Evolutionary conservation across 2,113 vertebrate genomes (phyloP), one percentile per base, ranked within the genome.

Genomic region (Takifugu flavidus): DNA sequence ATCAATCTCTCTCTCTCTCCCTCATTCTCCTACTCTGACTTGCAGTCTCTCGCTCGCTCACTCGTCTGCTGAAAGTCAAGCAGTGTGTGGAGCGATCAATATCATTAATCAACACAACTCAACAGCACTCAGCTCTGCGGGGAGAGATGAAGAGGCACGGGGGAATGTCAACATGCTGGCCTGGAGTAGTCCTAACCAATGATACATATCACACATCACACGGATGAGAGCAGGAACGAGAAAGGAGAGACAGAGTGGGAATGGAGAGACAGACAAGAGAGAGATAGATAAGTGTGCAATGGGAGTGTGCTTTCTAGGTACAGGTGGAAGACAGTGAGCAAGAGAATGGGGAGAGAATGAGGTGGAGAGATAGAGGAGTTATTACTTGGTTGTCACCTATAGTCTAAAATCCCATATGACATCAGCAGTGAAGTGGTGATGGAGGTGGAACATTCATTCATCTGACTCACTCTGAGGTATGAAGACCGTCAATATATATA

Each of bases 91-190:
- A 85, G 80, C 85, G 75, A 88, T 89, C 88, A 87, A 89, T 89
- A 89, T 87, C 88, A 87, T 89, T 88, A 88, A 89, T 89, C 88
- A 89, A 88, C 86, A 88, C 80, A 87, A 87, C 86, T 88, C 88
- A 87, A 80, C 86, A 86, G 83, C 85, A 84, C 85, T 85, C 79
- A 80, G 85, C 83, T 86, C 88, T 80, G 81, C 63, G 65, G 88
- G 86, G 85, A 87, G 84, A 84, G 86, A 88, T 88, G 88, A 89
- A 85, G 88, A 89, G 86, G 82, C 88, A 85, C 82, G 74, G 84
- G 88, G 88, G 86, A 88, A 83, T 82, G 85, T 85, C 88, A 87
- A 86, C 86, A 88, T 85, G 86, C 85, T 61, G 79, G 85, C 85
- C 86, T 70, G 80, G 82, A 87, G 86, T 86, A 81, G 88, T 89